A percentile compares a stretch with the other conserved stretches of the same genome.
Conservation (phyloP, 2,113 vertebrate genomes). For the Trichechus manatus region DNA sequence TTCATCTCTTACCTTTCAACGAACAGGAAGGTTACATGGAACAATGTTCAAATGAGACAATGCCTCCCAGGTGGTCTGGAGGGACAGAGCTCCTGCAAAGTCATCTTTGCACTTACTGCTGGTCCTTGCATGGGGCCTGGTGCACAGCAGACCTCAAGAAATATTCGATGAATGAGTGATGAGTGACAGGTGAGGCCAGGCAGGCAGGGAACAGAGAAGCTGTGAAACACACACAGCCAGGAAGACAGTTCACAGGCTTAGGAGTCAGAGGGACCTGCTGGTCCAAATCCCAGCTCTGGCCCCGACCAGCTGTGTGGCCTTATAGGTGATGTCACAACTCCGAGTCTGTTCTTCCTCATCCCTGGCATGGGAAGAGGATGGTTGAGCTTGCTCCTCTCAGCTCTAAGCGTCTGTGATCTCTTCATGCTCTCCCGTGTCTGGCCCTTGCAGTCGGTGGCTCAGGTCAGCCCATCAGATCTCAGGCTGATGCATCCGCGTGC, state of each 20-base stretch:
- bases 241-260: neutral
- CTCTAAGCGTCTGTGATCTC: neutral
- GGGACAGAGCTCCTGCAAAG: neutral
- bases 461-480: neutral
- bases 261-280: neutral
- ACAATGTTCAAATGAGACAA: neutral
- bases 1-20: neutral
- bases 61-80: neutral
- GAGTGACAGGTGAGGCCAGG: neutral
- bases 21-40: neutral
- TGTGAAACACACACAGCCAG: accelerated
- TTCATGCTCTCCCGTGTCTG: neutral
- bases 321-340: neutral
- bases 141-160: neutral
- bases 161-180: accelerated
- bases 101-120: neutral
- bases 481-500: accelerated
- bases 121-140: neutral
- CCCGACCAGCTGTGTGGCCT: neutral
- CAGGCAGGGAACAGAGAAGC: neutral
- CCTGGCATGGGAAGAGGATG: neutral
- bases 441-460: neutral
- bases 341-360: neutral
- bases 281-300: neutral
- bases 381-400: neutral